These are phyloP conservation scores for Boloria selene DNA, from an alignment of 2,888 invertebrate genomes.

Conservation along the genomic window DNA sequence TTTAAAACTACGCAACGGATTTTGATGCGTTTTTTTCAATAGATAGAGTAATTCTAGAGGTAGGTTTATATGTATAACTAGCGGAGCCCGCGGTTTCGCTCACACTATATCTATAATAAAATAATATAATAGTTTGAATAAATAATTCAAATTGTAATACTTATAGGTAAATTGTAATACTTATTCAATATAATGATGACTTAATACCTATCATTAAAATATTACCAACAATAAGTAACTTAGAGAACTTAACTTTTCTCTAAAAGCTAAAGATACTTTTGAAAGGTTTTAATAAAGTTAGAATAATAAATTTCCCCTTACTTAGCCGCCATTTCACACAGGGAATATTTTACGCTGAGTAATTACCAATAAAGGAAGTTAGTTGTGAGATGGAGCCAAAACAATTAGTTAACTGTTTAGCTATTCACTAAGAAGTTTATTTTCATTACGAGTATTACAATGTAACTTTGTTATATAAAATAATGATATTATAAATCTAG, in stretches of 20 bases:
- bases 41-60: too few species aligned
- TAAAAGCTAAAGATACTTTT: slow-evolving; percentile 30
- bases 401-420: slow-evolving; percentile 65
- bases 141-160: too few species aligned
- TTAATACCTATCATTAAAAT: slow-evolving; percentile 4
- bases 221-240: slow-evolving; percentile 15
- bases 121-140: too few species aligned
- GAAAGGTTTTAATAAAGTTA: slow-evolving; percentile 48
- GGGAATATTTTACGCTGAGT: slow-evolving; percentile 70
- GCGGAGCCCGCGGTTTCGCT: too few species aligned
- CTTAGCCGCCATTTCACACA: slow-evolving; percentile 57
- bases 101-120: too few species aligned
- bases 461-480: not conserved
- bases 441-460: slow-evolving; percentile 26
- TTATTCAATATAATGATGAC: too few species aligned
- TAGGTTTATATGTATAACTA: too few species aligned
- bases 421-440: slow-evolving; percentile 50
- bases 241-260: slow-evolving; percentile 19
- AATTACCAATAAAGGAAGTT: slow-evolving; percentile 71
- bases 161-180: too few species aligned
- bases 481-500: too few species aligned
- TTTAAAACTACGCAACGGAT: too few species aligned
- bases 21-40: too few species aligned
- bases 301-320: slow-evolving; percentile 51
- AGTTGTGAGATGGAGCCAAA: slow-evolving; percentile 50